Evolutionary conservation across 2,888 invertebrate species (phyloP), one percentile per base, ranked within the genome.

Genomic region (Bembecia ichneumoniformis): DNA sequence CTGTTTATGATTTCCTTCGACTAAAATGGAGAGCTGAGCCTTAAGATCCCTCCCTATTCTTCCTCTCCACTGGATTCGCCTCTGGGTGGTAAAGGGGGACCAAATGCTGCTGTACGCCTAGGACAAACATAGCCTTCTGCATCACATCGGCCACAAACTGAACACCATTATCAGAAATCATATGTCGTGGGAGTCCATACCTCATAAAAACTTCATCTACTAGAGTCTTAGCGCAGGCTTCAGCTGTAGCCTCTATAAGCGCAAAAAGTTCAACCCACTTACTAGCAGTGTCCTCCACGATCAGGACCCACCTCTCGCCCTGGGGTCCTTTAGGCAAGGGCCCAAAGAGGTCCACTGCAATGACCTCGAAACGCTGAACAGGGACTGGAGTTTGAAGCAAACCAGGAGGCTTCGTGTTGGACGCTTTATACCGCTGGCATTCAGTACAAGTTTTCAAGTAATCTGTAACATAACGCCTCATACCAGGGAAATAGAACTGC

Each of bases 131-230:
- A 1, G 34, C 46, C 46, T 57, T 55, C 20, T 59, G 59, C 59
- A 57, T 59, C 1, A 56, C 48, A 3, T 49, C 56, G 64, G 51
- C 50, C 9, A 55, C 40, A 17, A 58, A 59, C 49, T 0, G n/a
- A n/a, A n/a, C n/a, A n/a, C 70, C 73, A 50, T 74, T 74, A 48
- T 75, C 70, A 44, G 55, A 58, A 3, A 66, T 60, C 1, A 74
- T 49, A 44, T 58, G 50, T 1, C 69, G 16, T 1, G 68, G 69
- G 0, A 55, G 49, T 3, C 69, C 71, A 53, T 59, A 68, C 3
- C 69, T 56, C 10, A 59, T n/a, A n/a, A n/a, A 14, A 10, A 60
- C 50, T 34, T 63, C 62, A 3, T 53, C 43, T 0, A 64, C 34
- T 1, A 63, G 54, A 0, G 35, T 47, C 4, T 52, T 35, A 7